These are phyloP conservation scores for Euclidia mi DNA, from an alignment of 2,888 invertebrate species.

Conservation along the genomic window DNA sequence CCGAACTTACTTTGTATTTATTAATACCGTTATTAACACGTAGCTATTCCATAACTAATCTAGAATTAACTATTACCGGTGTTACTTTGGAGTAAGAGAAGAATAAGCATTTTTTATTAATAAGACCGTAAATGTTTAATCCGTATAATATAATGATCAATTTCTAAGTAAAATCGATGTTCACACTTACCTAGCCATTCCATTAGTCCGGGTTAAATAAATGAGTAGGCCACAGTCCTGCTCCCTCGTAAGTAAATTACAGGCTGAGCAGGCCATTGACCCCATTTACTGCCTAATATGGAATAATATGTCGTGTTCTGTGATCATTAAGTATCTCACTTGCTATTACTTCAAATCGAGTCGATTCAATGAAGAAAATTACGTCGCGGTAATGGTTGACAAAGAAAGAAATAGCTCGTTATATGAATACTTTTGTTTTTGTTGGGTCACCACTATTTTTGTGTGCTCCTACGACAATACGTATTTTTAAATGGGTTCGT, in stretches of 20 bases:
- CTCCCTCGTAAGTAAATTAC: slow-evolving; percentile 20
- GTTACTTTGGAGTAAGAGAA: too few relatives aligned
- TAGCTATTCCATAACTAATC: too few relatives aligned
- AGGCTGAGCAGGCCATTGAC: slow-evolving; percentile 35
- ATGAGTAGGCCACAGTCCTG: slow-evolving; percentile 31
- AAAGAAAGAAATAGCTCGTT: neutral
- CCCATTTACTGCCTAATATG: slow-evolving; percentile 38
- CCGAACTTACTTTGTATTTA: too few relatives aligned
- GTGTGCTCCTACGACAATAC: too few relatives aligned
- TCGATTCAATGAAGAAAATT: slow-evolving; percentile 34
- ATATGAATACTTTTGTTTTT: too few relatives aligned
- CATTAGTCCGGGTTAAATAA: slow-evolving; percentile 41
- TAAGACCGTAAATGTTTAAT: too few relatives aligned
- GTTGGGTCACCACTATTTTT: too few relatives aligned
- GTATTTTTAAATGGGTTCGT: too few relatives aligned
- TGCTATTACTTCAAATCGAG: slow-evolving; percentile 36
- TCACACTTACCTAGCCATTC: slow-evolving; percentile 25
- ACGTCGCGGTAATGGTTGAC: neutral
- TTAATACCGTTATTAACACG: too few relatives aligned
- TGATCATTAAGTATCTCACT: slow-evolving; percentile 37
- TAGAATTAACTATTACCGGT: too few relatives aligned
- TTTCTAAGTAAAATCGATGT: slow-evolving; percentile 20
- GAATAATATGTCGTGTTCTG: slow-evolving; percentile 45
- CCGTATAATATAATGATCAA: too few relatives aligned
- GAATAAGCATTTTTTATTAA: too few relatives aligned